phyloP scores from a whole-genome alignment of 2,113 vertebrate genomes.

The Ammospiza caudacuta region DNA sequence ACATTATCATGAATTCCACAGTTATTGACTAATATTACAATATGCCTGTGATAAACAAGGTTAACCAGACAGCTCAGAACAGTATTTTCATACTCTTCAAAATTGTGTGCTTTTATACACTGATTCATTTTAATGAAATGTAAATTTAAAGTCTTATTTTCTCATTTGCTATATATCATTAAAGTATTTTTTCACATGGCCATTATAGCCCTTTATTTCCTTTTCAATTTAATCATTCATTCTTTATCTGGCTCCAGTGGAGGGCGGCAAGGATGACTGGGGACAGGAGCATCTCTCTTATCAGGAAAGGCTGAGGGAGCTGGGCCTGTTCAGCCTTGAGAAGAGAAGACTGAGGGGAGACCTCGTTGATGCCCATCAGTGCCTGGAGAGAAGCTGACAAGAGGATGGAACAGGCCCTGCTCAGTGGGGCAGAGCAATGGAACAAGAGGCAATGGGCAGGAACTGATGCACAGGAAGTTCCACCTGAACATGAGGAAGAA shows the following conservation, averaged over 20 bases:
- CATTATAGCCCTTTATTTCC: background rate
- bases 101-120: background rate
- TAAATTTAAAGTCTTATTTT: conserved; percentile 21
- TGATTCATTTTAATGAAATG: conserved; percentile 33
- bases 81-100: background rate
- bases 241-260: background rate
- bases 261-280: background rate
- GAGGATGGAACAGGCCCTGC: background rate
- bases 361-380: too few species aligned
- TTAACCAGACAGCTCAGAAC: background rate
- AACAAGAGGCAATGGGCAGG: background rate
- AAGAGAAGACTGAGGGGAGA: background rate
- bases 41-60: conserved; percentile 26
- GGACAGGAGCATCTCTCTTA: background rate
- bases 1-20: conserved; percentile 23
- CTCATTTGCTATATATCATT: background rate
- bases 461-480: background rate
- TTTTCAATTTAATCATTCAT: background rate
- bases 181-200: background rate
- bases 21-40: conserved; percentile 26
- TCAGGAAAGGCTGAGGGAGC: background rate
- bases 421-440: fast-evolving
- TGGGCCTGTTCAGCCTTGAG: fast-evolving
- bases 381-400: fast-evolving
- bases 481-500: background rate